Conservation (phyloP, 2,113 vertebrate species). For the Desmodus rotundus region DNA sequence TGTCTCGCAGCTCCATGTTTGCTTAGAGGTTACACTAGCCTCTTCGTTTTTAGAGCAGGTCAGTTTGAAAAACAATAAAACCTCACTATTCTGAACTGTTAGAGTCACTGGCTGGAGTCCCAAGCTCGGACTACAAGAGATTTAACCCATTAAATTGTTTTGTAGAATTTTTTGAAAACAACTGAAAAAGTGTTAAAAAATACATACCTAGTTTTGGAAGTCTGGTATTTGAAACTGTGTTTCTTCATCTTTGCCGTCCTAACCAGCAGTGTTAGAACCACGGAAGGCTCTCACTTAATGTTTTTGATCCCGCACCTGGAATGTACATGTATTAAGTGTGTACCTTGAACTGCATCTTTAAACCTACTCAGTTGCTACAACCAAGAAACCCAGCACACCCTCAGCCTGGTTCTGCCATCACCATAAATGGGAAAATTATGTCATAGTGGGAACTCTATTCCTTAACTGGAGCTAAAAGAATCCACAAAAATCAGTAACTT, state of each 20-base stretch:
- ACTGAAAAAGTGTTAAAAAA: background rate
- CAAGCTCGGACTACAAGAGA: background rate
- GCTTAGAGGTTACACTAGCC: background rate
- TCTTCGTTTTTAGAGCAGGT: background rate
- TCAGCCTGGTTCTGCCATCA: background rate
- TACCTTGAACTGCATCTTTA: background rate
- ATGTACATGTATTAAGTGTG: background rate
- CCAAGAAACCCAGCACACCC: background rate
- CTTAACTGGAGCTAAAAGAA: background rate
- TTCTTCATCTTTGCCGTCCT: background rate
- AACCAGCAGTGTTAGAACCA: background rate
- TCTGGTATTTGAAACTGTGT: background rate
- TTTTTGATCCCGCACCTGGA: background rate
- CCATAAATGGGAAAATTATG: background rate
- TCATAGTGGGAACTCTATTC: background rate
- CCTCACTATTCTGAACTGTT: background rate
- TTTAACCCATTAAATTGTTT: background rate
- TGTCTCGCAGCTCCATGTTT: background rate
- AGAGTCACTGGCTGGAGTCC: background rate
- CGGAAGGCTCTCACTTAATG: background rate
- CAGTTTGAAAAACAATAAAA: background rate
- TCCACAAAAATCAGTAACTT: background rate
- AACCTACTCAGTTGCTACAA: background rate
- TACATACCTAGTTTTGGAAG: background rate
- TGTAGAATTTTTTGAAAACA: background rate